Conservation (phyloP, 2,797 vertebrate genomes). For the Paguma larvata region DNA sequence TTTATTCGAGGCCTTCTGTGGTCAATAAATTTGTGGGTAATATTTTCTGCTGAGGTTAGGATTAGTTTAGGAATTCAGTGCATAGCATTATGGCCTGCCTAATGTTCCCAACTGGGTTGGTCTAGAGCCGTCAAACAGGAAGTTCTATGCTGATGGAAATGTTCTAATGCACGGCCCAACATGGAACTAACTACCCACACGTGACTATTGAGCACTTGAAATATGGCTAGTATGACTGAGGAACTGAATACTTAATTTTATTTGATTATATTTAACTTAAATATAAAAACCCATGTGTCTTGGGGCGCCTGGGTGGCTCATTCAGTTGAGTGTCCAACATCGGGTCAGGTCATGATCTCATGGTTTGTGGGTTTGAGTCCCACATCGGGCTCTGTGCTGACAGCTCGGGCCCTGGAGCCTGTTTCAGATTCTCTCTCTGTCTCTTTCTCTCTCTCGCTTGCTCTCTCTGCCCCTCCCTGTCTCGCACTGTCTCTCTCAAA, state of each 20-base stretch:
- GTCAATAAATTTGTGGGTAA: background rate
- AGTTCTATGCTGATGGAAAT: background rate
- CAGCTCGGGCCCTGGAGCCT: too few species aligned
- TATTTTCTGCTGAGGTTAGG: background rate
- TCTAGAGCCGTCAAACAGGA: background rate
- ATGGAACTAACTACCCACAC: background rate
- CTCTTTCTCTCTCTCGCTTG: too few species aligned
- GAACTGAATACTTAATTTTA: background rate
- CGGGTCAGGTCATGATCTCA: too few species aligned
- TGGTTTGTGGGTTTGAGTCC: too few species aligned
- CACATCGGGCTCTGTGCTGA: too few species aligned
- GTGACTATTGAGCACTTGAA: background rate
- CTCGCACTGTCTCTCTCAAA: too few species aligned
- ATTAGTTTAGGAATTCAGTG: background rate
- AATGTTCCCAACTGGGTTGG: background rate
- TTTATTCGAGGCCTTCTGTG: background rate
- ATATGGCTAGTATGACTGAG: background rate
- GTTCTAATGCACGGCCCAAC: background rate
- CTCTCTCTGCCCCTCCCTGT: too few species aligned
- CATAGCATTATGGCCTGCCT: background rate
- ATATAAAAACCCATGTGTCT: background rate
- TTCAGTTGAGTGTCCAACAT: too few species aligned
- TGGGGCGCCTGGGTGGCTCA: too few species aligned
- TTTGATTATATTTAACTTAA: constrained; percentile 2
- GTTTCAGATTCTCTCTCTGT: too few species aligned